A percentile compares a stretch with the other conserved stretches of the same genome.
Conservation (phyloP, 1,140 invertebrate genomes). For the Maniola jurtina region DNA sequence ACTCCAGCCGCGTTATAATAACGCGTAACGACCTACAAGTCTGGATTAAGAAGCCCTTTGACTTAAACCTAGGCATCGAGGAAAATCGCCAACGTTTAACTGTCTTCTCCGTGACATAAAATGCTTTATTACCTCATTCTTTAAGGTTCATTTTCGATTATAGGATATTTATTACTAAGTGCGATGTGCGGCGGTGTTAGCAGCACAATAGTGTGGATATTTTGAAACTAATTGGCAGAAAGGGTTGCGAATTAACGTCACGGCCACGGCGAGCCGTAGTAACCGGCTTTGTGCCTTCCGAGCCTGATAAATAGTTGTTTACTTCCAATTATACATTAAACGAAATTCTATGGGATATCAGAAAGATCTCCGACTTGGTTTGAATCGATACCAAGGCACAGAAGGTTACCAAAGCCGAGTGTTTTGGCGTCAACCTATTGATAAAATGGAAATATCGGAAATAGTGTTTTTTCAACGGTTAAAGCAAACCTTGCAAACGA, state of each 20-base stretch:
- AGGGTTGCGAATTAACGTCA: slow-evolving; percentile 77
- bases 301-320: slow-evolving; percentile 53
- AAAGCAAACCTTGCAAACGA: too few species aligned
- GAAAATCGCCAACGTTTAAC: slow-evolving; percentile 49
- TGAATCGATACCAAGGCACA: background rate
- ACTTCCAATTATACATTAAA: slow-evolving; percentile 33
- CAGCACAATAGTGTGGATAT: slow-evolving; percentile 75
- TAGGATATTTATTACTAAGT: slow-evolving; percentile 44
- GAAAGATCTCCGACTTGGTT: slow-evolving; percentile 1
- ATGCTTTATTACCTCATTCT: slow-evolving; percentile 26
- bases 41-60: slow-evolving; percentile 78
- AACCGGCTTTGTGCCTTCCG: slow-evolving; percentile 58
- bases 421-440: too few species aligned
- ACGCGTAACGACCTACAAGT: slow-evolving; percentile 78
- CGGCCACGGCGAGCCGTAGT: slow-evolving; percentile 53
- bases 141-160: slow-evolving; percentile 38
- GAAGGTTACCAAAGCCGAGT: background rate
- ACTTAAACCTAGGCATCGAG: slow-evolving; percentile 66
- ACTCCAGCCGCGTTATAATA: slow-evolving; percentile 74
- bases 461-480: too few species aligned
- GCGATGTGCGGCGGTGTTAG: slow-evolving; percentile 55
- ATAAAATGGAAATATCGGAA: too few species aligned
- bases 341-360: slow-evolving; percentile 16
- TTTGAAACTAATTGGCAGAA: slow-evolving; percentile 78
- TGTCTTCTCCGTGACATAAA: slow-evolving; percentile 18